Conservation (phyloP, 2,888 invertebrate species). For the Tuberolachnus salignus region DNA sequence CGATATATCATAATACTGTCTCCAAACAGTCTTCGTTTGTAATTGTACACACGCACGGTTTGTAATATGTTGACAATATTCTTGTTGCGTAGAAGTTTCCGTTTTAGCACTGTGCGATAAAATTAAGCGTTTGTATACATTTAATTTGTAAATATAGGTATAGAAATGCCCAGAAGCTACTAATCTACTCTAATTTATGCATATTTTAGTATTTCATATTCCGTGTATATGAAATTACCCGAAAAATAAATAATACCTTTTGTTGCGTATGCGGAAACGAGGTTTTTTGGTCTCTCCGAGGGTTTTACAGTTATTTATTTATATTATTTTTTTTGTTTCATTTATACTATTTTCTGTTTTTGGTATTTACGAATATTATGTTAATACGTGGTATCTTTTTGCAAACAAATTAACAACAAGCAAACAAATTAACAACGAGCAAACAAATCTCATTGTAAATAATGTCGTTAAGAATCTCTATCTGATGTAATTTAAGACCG, state of each 20-base stretch:
- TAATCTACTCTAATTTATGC: not conserved
- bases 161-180: not conserved
- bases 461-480: not conserved
- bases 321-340: not conserved
- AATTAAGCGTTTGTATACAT: slow-evolving; percentile 9
- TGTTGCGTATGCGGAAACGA: not conserved
- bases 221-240: not conserved
- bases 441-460: not conserved
- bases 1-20: too few relatives aligned
- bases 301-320: not conserved
- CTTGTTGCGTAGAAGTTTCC: not conserved
- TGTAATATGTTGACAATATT: too few relatives aligned
- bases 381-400: not conserved
- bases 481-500: not conserved
- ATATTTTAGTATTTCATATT: slow-evolving; percentile 24
- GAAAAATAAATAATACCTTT: slow-evolving; percentile 20
- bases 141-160: not conserved
- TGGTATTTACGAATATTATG: not conserved
- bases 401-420: not conserved
- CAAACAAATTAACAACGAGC: not conserved
- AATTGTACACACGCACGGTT: too few relatives aligned
- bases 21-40: too few relatives aligned
- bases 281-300: not conserved
- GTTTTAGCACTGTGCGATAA: not conserved
- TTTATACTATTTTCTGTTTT: not conserved